Conservation (phyloP, 2,113 vertebrate species). For the Ranitomeya imitator region DNA sequence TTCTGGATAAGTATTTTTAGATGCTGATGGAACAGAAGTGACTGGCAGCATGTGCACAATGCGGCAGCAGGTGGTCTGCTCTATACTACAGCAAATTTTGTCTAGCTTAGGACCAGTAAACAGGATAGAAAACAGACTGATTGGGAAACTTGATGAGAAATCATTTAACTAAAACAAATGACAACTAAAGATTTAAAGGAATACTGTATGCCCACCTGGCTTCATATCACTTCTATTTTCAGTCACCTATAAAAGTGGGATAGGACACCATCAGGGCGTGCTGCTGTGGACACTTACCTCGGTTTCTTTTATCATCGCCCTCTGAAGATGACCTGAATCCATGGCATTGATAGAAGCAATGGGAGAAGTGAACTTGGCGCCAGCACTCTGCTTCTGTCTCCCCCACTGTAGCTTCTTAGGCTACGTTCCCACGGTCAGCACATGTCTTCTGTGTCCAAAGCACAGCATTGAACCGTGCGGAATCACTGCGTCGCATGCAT, state of each 20-base stretch:
- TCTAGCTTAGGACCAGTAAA: conserved; percentile 12
- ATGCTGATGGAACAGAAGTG: conserved; percentile 25
- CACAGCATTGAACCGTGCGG: no score
- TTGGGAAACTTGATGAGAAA: background rate
- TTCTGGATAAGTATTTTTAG: conserved; percentile 49
- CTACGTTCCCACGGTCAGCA: no score
- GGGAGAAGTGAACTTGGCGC: no score
- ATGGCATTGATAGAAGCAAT: no score
- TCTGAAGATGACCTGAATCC: no score
- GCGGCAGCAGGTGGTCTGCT: conserved; percentile 34
- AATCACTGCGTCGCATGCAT: no score
- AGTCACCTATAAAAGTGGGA: background rate
- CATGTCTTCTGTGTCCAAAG: no score
- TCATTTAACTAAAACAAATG: background rate
- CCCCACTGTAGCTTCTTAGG: no score
- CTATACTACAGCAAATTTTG: background rate
- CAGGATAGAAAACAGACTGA: conserved; percentile 1
- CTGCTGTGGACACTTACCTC: no score
- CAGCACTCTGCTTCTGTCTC: no score
- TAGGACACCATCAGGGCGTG: no score
- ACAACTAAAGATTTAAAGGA: background rate
- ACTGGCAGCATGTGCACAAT: conserved; percentile 21
- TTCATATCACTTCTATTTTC: background rate
- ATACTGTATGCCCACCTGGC: background rate
- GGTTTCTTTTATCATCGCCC: no score